These are phyloP conservation scores for Heterotis niloticus DNA, from an alignment of 2,113 vertebrate species.

Conservation along the genomic window DNA sequence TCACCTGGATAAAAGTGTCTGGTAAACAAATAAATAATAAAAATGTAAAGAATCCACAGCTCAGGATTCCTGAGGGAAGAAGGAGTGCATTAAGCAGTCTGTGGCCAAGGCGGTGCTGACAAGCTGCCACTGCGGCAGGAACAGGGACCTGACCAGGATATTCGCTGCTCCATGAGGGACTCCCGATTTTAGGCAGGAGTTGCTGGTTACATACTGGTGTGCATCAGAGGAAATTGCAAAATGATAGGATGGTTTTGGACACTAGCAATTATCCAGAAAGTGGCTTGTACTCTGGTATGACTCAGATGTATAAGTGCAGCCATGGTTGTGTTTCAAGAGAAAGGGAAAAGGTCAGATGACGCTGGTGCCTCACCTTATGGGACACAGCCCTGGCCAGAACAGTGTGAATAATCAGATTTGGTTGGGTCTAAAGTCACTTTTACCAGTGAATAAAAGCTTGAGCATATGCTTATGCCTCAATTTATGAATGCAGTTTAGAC, in stretches of 20 bases:
- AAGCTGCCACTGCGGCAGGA: neutral
- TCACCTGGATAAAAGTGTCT: too few species aligned
- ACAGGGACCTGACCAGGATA: too few species aligned
- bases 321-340: constrained; percentile 44
- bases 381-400: constrained; percentile 45
- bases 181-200: neutral
- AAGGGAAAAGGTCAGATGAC: constrained; percentile 21
- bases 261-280: constrained; percentile 65
- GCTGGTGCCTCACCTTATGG: too few species aligned
- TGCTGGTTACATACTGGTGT: constrained; percentile 25
- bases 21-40: too few species aligned
- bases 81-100: too few species aligned
- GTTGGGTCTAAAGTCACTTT: constrained; percentile 18
- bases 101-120: neutral
- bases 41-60: too few species aligned
- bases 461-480: too few species aligned
- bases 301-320: constrained; percentile 28
- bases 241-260: constrained; percentile 62
- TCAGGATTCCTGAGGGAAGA: too few species aligned
- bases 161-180: constrained; percentile 23
- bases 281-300: constrained; percentile 67
- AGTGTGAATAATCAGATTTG: constrained; percentile 37
- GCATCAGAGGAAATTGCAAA: constrained; percentile 65
- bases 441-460: too few species aligned
- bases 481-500: too few species aligned